Evolutionary conservation across 2,888 invertebrate species (phyloP).

Genomic region (Hypomecis atomaria): DNA sequence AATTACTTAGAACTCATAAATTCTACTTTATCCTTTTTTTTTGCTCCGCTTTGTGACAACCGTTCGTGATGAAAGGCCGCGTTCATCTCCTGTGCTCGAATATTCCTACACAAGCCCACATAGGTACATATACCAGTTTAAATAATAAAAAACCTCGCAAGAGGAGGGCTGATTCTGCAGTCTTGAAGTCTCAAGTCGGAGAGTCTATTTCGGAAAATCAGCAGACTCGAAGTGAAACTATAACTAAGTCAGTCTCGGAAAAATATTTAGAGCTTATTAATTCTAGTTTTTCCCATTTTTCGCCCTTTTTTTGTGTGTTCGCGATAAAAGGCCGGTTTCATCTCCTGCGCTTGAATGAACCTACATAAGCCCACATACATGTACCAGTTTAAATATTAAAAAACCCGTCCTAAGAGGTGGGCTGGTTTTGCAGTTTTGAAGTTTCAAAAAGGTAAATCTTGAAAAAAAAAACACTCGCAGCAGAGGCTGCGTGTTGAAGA

Average conservation of each 20-base stretch:
- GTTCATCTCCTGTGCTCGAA: constrained; percentile 13
- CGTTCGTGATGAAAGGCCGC: constrained; percentile 9
- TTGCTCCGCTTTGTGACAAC: constrained; percentile 15
- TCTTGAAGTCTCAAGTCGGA: no score
- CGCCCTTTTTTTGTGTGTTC: no score
- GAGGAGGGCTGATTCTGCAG: not conserved
- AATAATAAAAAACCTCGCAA: constrained; percentile 21
- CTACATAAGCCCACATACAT: not conserved
- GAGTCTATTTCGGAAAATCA: no score
- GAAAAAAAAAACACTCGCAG: no score
- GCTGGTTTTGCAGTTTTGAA: not conserved
- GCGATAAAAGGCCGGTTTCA: constrained; percentile 15
- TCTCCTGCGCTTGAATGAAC: constrained; percentile 14
- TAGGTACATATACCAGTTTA: constrained; percentile 19
- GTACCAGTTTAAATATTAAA: constrained; percentile 27
- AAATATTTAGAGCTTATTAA: no score
- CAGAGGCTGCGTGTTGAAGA: no score
- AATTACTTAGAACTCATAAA: no score
- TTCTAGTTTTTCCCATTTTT: no score
- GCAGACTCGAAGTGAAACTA: no score
- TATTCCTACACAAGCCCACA: constrained; percentile 5
- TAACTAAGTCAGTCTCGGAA: no score
- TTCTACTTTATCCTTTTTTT: no score
- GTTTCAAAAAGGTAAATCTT: no score
- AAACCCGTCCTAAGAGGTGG: not conserved